Conservation (phyloP, 1,140 invertebrate genomes). For the Pachypsylla venusta region DNA sequence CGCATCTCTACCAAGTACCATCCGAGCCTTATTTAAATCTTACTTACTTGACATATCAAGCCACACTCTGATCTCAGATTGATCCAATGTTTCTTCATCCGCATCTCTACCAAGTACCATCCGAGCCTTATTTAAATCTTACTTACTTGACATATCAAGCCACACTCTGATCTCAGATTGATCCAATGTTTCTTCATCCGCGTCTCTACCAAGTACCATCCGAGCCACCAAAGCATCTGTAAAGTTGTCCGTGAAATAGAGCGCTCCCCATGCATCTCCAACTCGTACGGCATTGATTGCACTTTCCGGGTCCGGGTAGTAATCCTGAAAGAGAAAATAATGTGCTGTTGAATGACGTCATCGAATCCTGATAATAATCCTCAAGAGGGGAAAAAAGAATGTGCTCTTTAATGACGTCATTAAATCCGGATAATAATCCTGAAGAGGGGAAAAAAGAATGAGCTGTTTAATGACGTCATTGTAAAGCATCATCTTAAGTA, state of each 20-base stretch:
- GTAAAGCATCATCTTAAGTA: too few relatives aligned
- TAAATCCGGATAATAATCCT: slow-evolving; percentile 31
- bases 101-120: not conserved
- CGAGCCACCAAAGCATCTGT: slow-evolving; percentile 54
- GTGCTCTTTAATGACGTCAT: too few relatives aligned
- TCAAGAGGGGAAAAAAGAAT: slow-evolving; percentile 18
- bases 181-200: slow-evolving; percentile 49
- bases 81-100: slow-evolving; percentile 48
- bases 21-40: slow-evolving; percentile 24
- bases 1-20: not conserved
- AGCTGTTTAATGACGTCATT: too few relatives aligned
- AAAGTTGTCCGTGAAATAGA: slow-evolving; percentile 71
- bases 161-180: slow-evolving; percentile 58
- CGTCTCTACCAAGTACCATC: slow-evolving; percentile 48
- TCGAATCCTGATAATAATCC: slow-evolving; percentile 30
- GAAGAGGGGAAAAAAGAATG: slow-evolving; percentile 3
- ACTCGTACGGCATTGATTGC: slow-evolving; percentile 52
- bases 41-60: slow-evolving; percentile 82
- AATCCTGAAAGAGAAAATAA: slow-evolving; percentile 25
- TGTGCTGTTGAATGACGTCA: not conserved
- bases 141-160: slow-evolving; percentile 83
- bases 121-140: not conserved
- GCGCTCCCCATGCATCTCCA: slow-evolving; percentile 65
- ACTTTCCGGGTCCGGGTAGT: slow-evolving; percentile 29
- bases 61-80: slow-evolving; percentile 57